phyloP scores from a whole-genome alignment of 2,888 invertebrate species.

The Nemoura dubitans region DNA sequence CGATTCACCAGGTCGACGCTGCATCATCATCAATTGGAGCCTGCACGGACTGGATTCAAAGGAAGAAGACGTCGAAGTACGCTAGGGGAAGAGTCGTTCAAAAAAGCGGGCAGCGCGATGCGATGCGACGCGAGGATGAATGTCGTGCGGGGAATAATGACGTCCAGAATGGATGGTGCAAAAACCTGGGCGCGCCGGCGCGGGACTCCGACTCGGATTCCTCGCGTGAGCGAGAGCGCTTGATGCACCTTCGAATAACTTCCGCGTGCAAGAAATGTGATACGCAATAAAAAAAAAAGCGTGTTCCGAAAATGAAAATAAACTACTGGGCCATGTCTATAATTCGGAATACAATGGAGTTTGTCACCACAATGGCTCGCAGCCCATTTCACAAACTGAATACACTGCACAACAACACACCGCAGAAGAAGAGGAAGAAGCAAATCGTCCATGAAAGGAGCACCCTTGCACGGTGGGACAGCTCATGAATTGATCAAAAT shows the following conservation, averaged over 20 bases:
- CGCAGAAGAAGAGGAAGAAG: neutral
- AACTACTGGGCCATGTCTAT: constrained; percentile 17
- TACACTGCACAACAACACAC: neutral
- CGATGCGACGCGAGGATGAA: neutral
- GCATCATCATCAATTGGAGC: neutral
- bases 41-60: neutral
- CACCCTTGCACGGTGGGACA: neutral
- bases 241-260: neutral
- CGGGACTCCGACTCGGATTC: neutral
- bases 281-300: neutral
- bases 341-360: constrained; percentile 30
- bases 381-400: constrained; percentile 37
- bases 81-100: neutral
- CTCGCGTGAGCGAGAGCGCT: neutral
- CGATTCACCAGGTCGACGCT: neutral
- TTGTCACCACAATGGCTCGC: constrained; percentile 16
- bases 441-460: neutral
- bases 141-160: constrained; percentile 4
- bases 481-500: neutral
- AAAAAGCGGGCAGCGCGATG: neutral
- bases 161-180: neutral
- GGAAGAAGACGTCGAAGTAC: neutral
- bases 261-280: constrained; percentile 22
- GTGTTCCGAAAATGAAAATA: constrained; percentile 9
- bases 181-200: too few species aligned